Base-by-base conservation (phyloP, 2,113 vertebrate species). In the Phrynosoma blainvillii region DNA sequence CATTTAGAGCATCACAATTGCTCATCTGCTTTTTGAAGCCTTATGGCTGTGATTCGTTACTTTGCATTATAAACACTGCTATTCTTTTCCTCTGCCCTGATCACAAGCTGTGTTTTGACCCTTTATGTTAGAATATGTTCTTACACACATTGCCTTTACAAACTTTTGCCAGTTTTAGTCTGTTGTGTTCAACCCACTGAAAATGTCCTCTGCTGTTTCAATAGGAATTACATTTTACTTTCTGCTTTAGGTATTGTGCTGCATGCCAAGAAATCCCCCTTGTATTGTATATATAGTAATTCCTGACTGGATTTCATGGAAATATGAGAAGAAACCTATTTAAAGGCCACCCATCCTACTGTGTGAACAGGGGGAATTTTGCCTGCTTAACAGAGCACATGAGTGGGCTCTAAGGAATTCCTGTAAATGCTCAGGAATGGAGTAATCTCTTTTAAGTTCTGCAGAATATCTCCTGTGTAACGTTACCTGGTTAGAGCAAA, bases 381-480 rank as follows among this genome's bases (percentile, higher is more conserved):
- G n/a, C 47, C 47, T 77, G 73, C 32, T 78, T 88, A 78, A 77
- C 77, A 84, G 73, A 88, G n/a, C 87, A 68, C 80, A 81, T 71
- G 30, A 86, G 66, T 79, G 66, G 66, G 12, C 83, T 79, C 83
- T 62, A 27, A 84, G 87, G 81, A 84, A 88, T 84, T 78, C 68
- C 32, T 56, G 81, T 25, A 88, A 82, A 77, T 84, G 87, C 62
- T 70, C 36, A 84, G 81, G 65, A 88, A 84, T 68, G 83, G n/a
- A 88, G 65, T 78, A 70, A 42, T 70, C n/a, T 70, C 40, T 70
- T 77, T 88, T 83, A 83, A 83, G 87, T 88, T 88, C 80, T 70
- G 87, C 87, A 83, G 87, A 80, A 83, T 80, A 25, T 88, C 80
- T 84, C 87, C n/a, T 83, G 80, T 84, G 87, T 83, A 88, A 68